A percentile compares a stretch with the other conserved stretches of the same genome.
phyloP scores from a whole-genome alignment of 2,888 invertebrate genomes.

The Macrophya alboannulata region DNA sequence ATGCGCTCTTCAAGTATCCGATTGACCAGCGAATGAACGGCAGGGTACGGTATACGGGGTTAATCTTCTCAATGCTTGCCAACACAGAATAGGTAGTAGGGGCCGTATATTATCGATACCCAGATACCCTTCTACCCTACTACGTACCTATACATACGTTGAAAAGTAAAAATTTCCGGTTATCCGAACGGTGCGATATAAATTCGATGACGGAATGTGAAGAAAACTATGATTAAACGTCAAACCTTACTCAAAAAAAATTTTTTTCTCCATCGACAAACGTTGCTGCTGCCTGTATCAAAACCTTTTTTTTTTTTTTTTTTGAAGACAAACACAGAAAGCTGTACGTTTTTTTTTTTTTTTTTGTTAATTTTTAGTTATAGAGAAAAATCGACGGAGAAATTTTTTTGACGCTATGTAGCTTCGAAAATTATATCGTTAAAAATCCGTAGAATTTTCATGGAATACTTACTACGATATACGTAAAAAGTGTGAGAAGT shows the following conservation, averaged over 20 bases:
- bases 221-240: not conserved
- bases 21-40: not conserved
- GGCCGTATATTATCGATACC: slow-evolving; percentile 14
- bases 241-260: not conserved
- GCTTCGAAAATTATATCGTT: too few species aligned
- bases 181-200: not conserved
- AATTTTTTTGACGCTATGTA: too few species aligned
- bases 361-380: not conserved
- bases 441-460: too few species aligned
- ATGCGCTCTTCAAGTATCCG: not conserved
- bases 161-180: not conserved
- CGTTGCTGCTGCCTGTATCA: not conserved
- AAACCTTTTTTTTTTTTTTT: not conserved
- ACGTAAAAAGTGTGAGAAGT: too few species aligned
- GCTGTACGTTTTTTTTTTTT: not conserved
- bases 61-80: slow-evolving; percentile 11
- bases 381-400: too few species aligned
- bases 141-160: not conserved
- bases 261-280: not conserved
- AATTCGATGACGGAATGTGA: too few species aligned
- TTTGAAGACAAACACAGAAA: not conserved
- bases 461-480: too few species aligned
- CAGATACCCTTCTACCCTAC: too few species aligned
- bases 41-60: not conserved
- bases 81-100: not conserved